These are phyloP conservation scores for Tachina grossa DNA, from an alignment of 2,888 invertebrate species.

Conservation along the genomic window DNA sequence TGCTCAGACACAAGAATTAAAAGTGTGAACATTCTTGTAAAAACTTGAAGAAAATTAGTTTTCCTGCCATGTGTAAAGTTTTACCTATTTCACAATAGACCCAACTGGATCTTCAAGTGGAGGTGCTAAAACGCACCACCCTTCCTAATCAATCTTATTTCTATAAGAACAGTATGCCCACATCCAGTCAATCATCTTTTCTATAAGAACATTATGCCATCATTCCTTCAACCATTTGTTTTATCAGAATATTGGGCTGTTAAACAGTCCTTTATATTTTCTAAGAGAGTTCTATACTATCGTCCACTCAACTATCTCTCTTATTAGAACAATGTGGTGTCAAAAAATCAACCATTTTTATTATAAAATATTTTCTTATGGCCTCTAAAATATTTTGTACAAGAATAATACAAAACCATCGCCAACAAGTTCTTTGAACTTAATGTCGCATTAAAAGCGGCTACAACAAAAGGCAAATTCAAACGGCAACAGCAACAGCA, in stretches of 20 bases:
- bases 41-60: neutral
- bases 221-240: too few species aligned
- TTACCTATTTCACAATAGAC: neutral
- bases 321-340: too few species aligned
- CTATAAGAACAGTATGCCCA: too few species aligned
- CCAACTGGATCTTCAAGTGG: too few species aligned
- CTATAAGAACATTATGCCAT: too few species aligned
- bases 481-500: constrained; percentile 27
- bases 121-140: too few species aligned
- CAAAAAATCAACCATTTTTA: too few species aligned
- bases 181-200: too few species aligned
- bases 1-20: neutral
- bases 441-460: constrained; percentile 42
- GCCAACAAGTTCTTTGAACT: constrained; percentile 62
- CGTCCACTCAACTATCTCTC: too few species aligned
- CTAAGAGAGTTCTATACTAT: too few species aligned
- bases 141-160: neutral
- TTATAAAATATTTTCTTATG: neutral
- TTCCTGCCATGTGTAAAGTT: neutral
- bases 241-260: too few species aligned
- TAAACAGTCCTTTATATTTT: too few species aligned
- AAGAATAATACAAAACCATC: neutral
- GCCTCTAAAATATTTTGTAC: neutral
- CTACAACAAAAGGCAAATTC: constrained; percentile 49
- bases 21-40: constrained; percentile 19